phyloP scores from a whole-genome alignment of 2,797 vertebrate species.

The Acanthiza pusilla region DNA sequence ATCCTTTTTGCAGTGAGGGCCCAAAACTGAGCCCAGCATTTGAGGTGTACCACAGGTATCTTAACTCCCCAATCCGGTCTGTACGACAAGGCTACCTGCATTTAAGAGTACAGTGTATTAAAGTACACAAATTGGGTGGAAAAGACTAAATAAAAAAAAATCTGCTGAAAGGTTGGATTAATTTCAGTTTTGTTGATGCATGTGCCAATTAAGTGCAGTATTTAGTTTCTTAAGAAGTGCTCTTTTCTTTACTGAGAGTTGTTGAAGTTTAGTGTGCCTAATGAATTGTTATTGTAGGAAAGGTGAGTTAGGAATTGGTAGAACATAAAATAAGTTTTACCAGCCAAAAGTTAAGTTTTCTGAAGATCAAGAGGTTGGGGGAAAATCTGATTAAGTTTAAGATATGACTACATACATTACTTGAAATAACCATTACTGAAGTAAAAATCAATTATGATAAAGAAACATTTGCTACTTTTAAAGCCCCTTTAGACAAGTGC shows the following conservation, averaged over 20 bases:
- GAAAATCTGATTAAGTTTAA: neutral
- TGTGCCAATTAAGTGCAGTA: neutral
- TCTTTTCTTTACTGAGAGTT: neutral
- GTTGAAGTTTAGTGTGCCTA: neutral
- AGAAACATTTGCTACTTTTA: neutral
- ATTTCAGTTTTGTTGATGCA: neutral
- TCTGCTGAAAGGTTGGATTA: neutral
- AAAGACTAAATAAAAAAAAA: neutral
- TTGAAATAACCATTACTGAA: neutral
- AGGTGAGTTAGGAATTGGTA: neutral
- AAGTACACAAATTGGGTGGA: neutral
- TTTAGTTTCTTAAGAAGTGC: neutral
- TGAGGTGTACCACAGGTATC: fast-evolving
- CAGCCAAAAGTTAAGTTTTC: neutral
- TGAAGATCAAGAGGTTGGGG: neutral
- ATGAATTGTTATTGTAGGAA: neutral
- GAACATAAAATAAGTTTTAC: neutral
- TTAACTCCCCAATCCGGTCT: neutral
- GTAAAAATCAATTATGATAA: neutral
- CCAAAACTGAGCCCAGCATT: neutral
- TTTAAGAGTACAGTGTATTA: neutral
- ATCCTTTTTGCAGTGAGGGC: neutral
- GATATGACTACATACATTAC: neutral
- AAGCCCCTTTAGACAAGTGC: neutral
- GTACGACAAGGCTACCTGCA: neutral